Evolutionary conservation across 2,797 vertebrate genomes (phyloP).

Genomic region (Platyrinchus mystaceus): DNA sequence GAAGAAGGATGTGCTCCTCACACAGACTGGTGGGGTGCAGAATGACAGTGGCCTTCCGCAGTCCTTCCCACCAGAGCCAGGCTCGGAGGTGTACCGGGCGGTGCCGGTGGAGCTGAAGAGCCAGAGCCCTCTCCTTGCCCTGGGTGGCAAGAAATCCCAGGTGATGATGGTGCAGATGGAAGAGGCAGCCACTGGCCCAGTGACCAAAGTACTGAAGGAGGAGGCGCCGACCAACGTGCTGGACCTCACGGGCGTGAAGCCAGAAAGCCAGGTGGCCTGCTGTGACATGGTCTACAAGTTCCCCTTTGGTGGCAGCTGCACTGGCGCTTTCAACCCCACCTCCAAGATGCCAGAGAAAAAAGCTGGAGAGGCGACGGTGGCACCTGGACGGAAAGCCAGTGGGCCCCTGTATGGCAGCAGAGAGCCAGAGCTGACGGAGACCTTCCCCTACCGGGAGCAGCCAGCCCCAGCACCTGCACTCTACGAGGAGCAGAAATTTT

Average conservation of each 20-base stretch:
- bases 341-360: conserved; percentile 84
- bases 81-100: conserved; percentile 83
- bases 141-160: conserved; percentile 88
- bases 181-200: conserved; percentile 78
- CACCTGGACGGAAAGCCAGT: conserved; percentile 73
- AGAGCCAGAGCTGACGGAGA: conserved; percentile 82
- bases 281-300: conserved; percentile 98
- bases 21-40: conserved; percentile 81
- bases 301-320: conserved; percentile 91
- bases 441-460: conserved; percentile 84
- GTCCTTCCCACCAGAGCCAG: conserved; percentile 80
- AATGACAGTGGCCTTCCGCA: conserved; percentile 80
- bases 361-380: conserved; percentile 58
- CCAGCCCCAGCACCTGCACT: conserved; percentile 39
- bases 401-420: conserved; percentile 76
- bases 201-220: conserved; percentile 90
- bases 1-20: conserved; percentile 89
- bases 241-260: conserved; percentile 92
- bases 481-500: conserved; percentile 82
- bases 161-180: conserved; percentile 96
- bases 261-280: conserved; percentile 94
- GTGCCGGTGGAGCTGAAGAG: conserved; percentile 88
- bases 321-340: conserved; percentile 86
- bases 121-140: conserved; percentile 83
- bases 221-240: conserved; percentile 86